These are phyloP conservation scores for Xenopus tropicalis DNA, from an alignment of 2,113 vertebrate species.

Conservation along the genomic window DNA sequence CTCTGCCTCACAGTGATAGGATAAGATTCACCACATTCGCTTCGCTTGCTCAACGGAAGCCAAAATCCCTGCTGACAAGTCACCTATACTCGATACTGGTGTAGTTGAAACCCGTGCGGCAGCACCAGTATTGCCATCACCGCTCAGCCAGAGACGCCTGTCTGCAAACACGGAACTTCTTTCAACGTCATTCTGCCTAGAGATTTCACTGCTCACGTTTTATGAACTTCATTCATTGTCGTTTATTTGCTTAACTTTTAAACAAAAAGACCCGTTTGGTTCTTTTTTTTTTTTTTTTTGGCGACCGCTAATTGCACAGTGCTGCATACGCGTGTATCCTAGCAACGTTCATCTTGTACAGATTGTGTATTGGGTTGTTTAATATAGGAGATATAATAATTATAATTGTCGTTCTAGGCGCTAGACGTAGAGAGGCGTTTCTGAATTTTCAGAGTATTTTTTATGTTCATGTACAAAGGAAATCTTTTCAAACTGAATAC, in stretches of 20 bases:
- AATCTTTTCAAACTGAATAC: neutral
- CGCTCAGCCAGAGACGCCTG: neutral
- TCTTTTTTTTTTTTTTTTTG: constrained; percentile 54
- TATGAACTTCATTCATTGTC: constrained; percentile 52
- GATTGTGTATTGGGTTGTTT: constrained; percentile 72
- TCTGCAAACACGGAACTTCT: neutral
- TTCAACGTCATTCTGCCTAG: neutral
- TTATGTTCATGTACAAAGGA: neutral
- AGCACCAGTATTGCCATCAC: neutral
- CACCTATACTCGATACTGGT: neutral
- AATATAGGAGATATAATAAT: constrained; percentile 70
- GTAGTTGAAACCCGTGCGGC: neutral
- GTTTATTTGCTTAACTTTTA: constrained; percentile 59
- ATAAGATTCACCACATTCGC: neutral
- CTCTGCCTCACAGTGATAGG: neutral
- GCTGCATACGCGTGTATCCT: constrained; percentile 52
- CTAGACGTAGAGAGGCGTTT: neutral
- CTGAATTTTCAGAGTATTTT: neutral
- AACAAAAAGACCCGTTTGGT: constrained; percentile 50
- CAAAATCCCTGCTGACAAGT: neutral
- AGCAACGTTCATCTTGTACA: constrained; percentile 69
- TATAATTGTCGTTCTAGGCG: constrained; percentile 49
- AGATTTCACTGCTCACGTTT: neutral
- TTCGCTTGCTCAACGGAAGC: neutral
- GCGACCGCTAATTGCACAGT: constrained; percentile 46